phyloP scores from a whole-genome alignment of 2,797 vertebrate genomes.

The Podargus strigoides region DNA sequence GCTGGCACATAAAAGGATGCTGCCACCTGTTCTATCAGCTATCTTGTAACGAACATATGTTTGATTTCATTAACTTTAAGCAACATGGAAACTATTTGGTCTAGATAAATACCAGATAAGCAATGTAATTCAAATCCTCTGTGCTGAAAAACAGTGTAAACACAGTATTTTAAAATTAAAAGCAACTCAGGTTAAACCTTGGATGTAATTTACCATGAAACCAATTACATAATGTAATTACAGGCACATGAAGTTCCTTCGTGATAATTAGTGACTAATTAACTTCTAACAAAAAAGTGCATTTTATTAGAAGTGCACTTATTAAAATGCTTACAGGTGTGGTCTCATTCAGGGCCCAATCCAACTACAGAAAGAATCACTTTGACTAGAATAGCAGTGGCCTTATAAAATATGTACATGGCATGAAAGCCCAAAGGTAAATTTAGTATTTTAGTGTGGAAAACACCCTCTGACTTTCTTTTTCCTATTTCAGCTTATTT shows the following conservation, averaged over 20 bases:
- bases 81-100: neutral
- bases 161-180: neutral
- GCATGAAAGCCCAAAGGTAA: neutral
- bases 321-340: neutral
- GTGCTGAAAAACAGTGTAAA: neutral
- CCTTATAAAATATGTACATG: accelerated
- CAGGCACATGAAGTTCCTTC: neutral
- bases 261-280: neutral
- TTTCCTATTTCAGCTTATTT: neutral
- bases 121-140: neutral
- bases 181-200: neutral
- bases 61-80: neutral
- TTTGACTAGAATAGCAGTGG: neutral
- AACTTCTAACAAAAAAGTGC: neutral
- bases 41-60: accelerated
- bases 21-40: neutral
- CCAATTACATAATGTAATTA: neutral
- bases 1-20: neutral
- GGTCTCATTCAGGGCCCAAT: neutral
- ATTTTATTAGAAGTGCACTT: neutral
- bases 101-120: neutral
- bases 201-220: neutral
- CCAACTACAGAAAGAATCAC: accelerated
- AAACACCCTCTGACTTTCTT: neutral
- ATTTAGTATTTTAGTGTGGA: neutral